Evolutionary conservation across 37 sponge, comb jelly and placozoan species (phyloP), one percentile per base, ranked within the genome.

Genomic region (Oopsacas minuta): DNA sequence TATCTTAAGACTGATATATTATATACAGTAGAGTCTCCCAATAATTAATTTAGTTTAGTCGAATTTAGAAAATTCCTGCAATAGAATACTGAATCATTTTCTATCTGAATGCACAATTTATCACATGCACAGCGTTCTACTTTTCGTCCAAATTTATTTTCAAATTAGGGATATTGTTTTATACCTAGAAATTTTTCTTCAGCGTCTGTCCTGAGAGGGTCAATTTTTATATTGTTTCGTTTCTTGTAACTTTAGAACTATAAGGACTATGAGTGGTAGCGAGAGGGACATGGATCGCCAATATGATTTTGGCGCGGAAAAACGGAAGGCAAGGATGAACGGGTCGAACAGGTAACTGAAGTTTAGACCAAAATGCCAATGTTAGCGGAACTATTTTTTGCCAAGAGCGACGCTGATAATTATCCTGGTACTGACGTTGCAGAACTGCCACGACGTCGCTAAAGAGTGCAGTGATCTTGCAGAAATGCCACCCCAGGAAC

Each of bases 321-420:
- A 61, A 61, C 75, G 75, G 17, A 61, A 61, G 75, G 7, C 75
- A 61, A 61, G 22, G 75, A 61, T 5, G 17, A 61, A 61, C 22
- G 7, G 28, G 75, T 61, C 75, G 17, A 7, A 20, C 7, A 34
- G 75, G 17, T 32, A 61, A 61, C 75, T 42, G 15, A 61, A 61
- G 75, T 61, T 61, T 61, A 32, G 75, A 61, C 17, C 17, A 61
- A 61, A 61, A 61, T 61, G 75, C 75, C 75, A 61, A 61, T 32
- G 7, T 20, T 61, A 20, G 5, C 75, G 22, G 22, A 61, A 61
- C 75, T 61, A 3, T 61, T 61, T 3, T 20, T 61, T 61, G 28
- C 22, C 75, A 61, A 61, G 75, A 61, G 17, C 75, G 28, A 12
- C 75, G 75, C 75, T 61, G 75, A 12, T 61, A 61, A 12, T 61